Conservation (phyloP, 2,888 invertebrate species). For the Choreutis nemorana region DNA sequence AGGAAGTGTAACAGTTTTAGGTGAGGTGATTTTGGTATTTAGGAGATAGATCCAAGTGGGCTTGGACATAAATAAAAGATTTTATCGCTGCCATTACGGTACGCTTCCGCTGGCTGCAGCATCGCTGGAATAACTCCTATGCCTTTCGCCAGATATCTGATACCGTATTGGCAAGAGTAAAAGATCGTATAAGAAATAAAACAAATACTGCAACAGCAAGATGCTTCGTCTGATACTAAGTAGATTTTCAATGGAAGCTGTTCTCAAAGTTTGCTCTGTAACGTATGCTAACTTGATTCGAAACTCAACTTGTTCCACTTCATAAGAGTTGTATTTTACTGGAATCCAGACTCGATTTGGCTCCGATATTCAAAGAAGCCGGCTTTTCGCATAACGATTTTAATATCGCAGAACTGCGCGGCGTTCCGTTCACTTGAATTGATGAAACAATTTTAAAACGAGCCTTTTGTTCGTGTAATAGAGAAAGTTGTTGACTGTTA, state of each 20-base stretch:
- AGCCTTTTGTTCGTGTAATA: too few species aligned
- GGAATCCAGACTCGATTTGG: slow-evolving; percentile 9
- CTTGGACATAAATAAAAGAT: slow-evolving; percentile 6
- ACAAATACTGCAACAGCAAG: neutral
- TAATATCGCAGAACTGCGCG: too few species aligned
- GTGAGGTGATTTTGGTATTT: too few species aligned
- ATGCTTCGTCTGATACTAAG: slow-evolving; percentile 1
- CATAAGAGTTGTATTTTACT: slow-evolving; percentile 9
- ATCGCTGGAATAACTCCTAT: slow-evolving; percentile 7
- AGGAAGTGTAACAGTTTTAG: too few species aligned
- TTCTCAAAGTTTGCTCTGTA: slow-evolving; percentile 15
- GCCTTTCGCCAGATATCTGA: slow-evolving; percentile 8
- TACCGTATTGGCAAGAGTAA: too few species aligned
- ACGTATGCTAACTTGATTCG: slow-evolving; percentile 18
- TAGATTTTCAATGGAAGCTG: slow-evolving; percentile 1
- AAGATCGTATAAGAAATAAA: too few species aligned
- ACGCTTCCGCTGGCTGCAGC: neutral
- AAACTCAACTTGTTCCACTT: slow-evolving; percentile 11
- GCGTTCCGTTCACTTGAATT: too few species aligned
- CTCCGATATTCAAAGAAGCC: slow-evolving; percentile 8
- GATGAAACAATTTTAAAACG: too few species aligned
- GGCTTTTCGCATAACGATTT: neutral
- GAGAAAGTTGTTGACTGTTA: too few species aligned
- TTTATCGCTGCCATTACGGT: neutral
- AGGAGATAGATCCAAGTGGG: slow-evolving; percentile 1